Evolutionary conservation across 2,113 vertebrate species (phyloP).

Genomic region (Halichoeres trimaculatus): DNA sequence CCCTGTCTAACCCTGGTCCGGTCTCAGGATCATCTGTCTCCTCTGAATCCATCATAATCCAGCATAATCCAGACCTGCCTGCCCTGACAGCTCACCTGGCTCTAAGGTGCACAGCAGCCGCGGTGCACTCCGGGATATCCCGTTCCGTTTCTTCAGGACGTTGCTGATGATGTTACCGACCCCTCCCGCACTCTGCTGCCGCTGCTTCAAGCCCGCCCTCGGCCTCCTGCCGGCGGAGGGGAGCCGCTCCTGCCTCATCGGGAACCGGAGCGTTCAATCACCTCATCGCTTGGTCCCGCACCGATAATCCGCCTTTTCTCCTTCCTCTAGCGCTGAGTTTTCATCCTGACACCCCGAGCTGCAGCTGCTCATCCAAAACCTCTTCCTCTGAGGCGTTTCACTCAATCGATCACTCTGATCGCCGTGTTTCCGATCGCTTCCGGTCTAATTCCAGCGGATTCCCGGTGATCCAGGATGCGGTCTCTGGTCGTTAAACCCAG

Average conservation of each 20-base stretch:
- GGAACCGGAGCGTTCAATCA: constrained; percentile 27
- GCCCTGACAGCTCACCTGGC: constrained; percentile 86
- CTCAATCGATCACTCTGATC: constrained; percentile 14
- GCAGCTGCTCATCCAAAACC: not conserved
- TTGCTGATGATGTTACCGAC: constrained; percentile 95
- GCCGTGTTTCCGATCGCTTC: constrained; percentile 22
- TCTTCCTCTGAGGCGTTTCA: not conserved
- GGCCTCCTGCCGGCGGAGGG: constrained; percentile 85
- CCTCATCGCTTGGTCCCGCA: constrained; percentile 46
- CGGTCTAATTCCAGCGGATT: not conserved
- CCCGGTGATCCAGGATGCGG: no score
- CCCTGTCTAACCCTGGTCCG: no score
- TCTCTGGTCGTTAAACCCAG: no score
- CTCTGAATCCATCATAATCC: no score
- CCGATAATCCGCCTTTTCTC: not conserved
- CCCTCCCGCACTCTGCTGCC: constrained; percentile 85
- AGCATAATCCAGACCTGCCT: no score
- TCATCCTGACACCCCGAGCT: not conserved
- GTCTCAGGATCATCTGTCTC: no score
- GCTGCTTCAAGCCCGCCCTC: constrained; percentile 83
- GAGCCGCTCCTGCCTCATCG: constrained; percentile 91
- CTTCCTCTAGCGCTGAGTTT: not conserved
- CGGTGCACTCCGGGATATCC: constrained; percentile 94
- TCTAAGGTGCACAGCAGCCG: constrained; percentile 96
- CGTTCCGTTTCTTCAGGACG: constrained; percentile 95